Conservation (phyloP, 2,113 vertebrate genomes). For the Talpa occidentalis region DNA sequence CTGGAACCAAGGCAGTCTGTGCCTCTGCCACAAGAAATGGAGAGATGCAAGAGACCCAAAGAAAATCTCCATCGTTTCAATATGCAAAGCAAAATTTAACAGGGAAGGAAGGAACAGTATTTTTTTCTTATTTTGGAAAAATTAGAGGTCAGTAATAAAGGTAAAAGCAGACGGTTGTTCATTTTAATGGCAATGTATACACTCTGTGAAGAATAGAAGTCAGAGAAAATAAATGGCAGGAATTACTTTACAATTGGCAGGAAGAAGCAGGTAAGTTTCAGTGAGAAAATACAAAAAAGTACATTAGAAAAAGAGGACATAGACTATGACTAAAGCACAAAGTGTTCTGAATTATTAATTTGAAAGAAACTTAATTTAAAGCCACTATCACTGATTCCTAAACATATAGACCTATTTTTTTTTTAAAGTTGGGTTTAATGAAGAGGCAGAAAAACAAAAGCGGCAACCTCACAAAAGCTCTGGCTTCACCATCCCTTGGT, state of each 20-base stretch:
- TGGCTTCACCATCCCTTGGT: no score
- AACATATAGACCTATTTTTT: neutral
- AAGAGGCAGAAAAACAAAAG: neutral
- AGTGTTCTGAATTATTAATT: slow-evolving; percentile 40
- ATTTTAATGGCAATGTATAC: slow-evolving; percentile 1
- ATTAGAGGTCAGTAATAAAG: neutral
- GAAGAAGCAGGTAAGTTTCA: slow-evolving; percentile 9
- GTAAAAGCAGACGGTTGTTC: slow-evolving; percentile 40
- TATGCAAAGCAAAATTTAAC: neutral
- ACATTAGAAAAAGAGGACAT: neutral
- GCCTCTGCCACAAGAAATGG: neutral
- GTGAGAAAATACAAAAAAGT: neutral
- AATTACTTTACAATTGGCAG: neutral
- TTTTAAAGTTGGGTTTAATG: neutral
- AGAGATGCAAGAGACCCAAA: neutral
- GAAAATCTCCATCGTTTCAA: neutral
- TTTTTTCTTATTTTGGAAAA: neutral
- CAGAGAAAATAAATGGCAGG: slow-evolving; percentile 35
- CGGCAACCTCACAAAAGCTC: neutral
- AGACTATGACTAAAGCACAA: neutral
- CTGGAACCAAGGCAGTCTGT: neutral
- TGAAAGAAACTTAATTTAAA: slow-evolving; percentile 8
- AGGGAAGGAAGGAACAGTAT: neutral
- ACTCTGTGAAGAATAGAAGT: neutral
- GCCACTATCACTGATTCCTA: neutral